Base-by-base conservation (phyloP, 2,113 vertebrate species). In the Gallinago media region DNA sequence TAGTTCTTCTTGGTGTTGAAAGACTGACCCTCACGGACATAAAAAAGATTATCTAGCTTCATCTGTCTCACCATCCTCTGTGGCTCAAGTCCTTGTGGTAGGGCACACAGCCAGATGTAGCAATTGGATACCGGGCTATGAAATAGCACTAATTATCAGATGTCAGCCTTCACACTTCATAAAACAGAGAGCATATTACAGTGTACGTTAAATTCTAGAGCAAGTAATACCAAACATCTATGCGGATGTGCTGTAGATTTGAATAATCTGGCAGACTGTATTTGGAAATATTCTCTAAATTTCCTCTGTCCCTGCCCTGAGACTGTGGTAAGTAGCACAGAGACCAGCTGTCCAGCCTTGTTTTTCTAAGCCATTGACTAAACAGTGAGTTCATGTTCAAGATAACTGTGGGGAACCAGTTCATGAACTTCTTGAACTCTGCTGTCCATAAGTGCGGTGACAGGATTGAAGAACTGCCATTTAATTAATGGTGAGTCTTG, bases 301-400 rank as follows among this genome's bases (percentile, higher is more conserved):
- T 94, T 94, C 97, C 95, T 97, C 95, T 88, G 93, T 96, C 92
- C 93, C 47, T 96, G 96, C 83, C 96, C 96, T 94, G 97, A 98
- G 98, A 98, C 98, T 98, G 98, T 97, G 98, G 98, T 98, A 92
- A 98, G 91, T 91, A 97, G 83, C 94, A 79, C 92, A 96, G 97
- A 96, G 95, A 97, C 95, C 97, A 97, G 96, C 97, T 97, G 96
- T 96, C 95, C 96, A 97, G 89, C 73, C 68, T 95, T 98, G 98
- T 98, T 98, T 98, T 97, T 97, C 95, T 98, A 98, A 98, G 96
- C 82, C 97, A 97, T 98, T 98, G 98, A 98, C 98, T 98, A 98
- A 98, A 98, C 98, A 98, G 96, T 95, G 98, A 97, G 97, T 97
- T 98, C 97, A 96, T 98, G 97, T 97, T 97, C 94, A 95, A 97